Percentiles rank a stretch among this genome's conserved stretches.
These are phyloP conservation scores for Prorops nasuta DNA, from an alignment of 1,140 invertebrate species.

Conservation along the genomic window DNA sequence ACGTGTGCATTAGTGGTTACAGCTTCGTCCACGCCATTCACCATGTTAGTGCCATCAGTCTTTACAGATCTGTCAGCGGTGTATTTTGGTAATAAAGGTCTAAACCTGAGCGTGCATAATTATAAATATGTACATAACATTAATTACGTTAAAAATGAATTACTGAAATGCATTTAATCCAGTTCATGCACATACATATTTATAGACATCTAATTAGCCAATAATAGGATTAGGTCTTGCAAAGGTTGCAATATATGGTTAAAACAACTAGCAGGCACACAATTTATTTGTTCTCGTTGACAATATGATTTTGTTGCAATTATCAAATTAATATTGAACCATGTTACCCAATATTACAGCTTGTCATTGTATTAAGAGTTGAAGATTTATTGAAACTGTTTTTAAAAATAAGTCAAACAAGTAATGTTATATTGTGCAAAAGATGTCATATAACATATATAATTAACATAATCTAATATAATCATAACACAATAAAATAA, in stretches of 20 bases:
- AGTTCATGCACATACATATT: conserved; percentile 19
- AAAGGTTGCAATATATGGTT: conserved; percentile 35
- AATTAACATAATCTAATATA: conserved; percentile 7
- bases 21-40: conserved; percentile 54
- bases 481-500: conserved; percentile 8
- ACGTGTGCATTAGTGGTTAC: conserved; percentile 19
- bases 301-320: conserved; percentile 39
- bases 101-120: conserved; percentile 33
- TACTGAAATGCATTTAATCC: conserved; percentile 20
- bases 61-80: conserved; percentile 55
- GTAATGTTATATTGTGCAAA: conserved; percentile 27
- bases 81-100: conserved; percentile 46
- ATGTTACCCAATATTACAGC: conserved; percentile 40
- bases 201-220: background rate
- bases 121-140: conserved; percentile 22
- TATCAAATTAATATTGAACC: conserved; percentile 39
- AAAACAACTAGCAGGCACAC: conserved; percentile 47
- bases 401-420: conserved; percentile 41
- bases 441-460: conserved; percentile 12
- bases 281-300: conserved; percentile 47
- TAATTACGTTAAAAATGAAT: conserved; percentile 10
- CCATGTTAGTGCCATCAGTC: conserved; percentile 55
- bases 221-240: conserved; percentile 12
- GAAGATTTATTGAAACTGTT: conserved; percentile 36
- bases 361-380: conserved; percentile 40